Percentiles rank a stretch among this genome's conserved stretches.
These are phyloP conservation scores for Nyctalus aviator DNA, from an alignment of 2,797 vertebrate species.

Conservation along the genomic window DNA sequence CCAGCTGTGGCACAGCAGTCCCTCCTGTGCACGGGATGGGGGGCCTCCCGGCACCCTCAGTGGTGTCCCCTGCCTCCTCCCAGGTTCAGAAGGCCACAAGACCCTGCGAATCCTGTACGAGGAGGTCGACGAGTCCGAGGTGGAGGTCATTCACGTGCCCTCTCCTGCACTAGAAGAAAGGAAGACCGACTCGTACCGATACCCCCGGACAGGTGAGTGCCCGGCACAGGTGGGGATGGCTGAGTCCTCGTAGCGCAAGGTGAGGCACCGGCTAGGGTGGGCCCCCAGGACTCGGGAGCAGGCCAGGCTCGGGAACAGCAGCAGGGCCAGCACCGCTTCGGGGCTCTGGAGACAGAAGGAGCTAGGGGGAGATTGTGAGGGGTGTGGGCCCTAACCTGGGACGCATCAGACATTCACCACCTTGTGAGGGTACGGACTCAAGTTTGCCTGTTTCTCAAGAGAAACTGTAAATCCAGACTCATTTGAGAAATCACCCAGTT, in stretches of 20 bases:
- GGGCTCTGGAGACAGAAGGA: background rate
- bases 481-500: background rate
- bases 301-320: background rate
- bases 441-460: background rate
- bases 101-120: constrained; percentile 95
- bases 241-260: background rate
- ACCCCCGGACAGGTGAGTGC: constrained; percentile 95
- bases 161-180: constrained; percentile 97
- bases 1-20: background rate
- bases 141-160: constrained; percentile 98
- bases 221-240: background rate
- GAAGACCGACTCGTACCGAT: constrained; percentile 97
- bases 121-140: constrained; percentile 98
- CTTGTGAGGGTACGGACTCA: background rate
- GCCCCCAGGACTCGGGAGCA: background rate
- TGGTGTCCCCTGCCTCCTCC: background rate
- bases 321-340: background rate
- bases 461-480: background rate
- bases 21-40: accelerated
- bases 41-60: background rate
- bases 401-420: accelerated
- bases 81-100: constrained; percentile 92
- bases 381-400: background rate
- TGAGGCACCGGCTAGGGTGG: background rate
- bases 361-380: background rate